Percentiles rank a stretch among this genome's conserved stretches.
Conservation (phyloP, 1,140 invertebrate species). For the Stenopsyche tienmushanensis region DNA sequence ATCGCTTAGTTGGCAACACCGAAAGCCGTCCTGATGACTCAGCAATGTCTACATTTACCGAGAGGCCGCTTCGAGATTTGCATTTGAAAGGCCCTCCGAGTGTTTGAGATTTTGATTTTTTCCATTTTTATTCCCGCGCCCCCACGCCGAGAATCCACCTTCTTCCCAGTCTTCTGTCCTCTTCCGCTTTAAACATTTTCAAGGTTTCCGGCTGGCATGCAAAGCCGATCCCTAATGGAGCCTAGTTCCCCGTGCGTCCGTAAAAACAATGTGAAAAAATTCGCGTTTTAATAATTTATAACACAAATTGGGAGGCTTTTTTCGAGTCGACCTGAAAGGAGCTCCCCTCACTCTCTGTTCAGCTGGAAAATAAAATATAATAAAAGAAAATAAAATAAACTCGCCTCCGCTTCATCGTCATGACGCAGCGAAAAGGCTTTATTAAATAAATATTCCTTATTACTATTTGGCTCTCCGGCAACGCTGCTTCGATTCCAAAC, state of each 20-base stretch:
- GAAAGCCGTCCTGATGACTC: neutral
- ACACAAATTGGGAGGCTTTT: constrained; percentile 22
- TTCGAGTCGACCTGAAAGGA: neutral
- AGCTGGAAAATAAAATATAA: neutral
- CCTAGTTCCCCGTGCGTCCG: neutral
- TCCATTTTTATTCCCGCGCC: neutral
- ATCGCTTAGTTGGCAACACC: neutral
- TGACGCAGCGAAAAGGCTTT: neutral
- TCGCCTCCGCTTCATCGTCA: neutral
- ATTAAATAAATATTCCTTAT: neutral
- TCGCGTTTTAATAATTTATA: constrained; percentile 33
- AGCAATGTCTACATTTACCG: constrained; percentile 1
- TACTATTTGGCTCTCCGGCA: neutral
- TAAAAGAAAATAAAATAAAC: constrained; percentile 19
- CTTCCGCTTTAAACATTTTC: constrained; percentile 13
- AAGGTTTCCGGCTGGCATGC: constrained; percentile 22
- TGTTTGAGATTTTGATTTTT: constrained; percentile 27
- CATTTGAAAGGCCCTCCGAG: constrained; percentile 27
- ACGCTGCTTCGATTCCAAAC: neutral
- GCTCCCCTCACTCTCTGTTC: neutral
- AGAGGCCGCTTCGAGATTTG: constrained; percentile 23
- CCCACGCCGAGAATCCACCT: neutral
- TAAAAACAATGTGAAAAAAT: constrained; percentile 30
- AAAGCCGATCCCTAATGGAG: constrained; percentile 23
- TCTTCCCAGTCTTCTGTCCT: neutral